Evolutionary conservation across 2,888 invertebrate species (phyloP), one percentile per base, ranked within the genome.

Genomic region (Parnassius orleans): DNA sequence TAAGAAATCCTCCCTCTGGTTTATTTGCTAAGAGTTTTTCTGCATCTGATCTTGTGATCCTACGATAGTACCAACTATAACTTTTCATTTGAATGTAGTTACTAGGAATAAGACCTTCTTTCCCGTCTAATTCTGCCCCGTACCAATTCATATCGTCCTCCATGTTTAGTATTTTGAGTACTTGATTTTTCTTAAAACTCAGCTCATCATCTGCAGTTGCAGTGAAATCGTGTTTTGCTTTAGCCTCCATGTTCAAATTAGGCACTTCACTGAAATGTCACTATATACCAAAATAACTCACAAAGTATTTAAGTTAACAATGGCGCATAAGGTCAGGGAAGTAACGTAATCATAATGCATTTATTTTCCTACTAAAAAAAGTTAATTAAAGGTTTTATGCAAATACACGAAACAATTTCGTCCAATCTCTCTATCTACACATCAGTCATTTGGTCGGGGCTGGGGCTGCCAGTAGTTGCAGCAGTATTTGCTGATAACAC

Each of bases 131-230:
- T 93, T 99, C 99, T 71, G 99, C 99, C 90, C 98, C 96, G 92
- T 97, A 99, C 99, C 99, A 99, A 92, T 99, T 99, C 94, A 98
- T 98, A 92, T 99, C 99, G 91, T 99, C 99, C 93, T 99, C 99
- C 97, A 98, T 99, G 91, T 98, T 99, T 82, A 99, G 93, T 86
- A 99, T 97, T 96, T 99, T 99, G 74, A 99, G 93, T 76, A 98
- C 95, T 91, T 98, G 97, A 84, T 96, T 96, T 93, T 97, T 97
- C 83, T 95, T 95, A 94, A 99, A 99, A 93, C 99, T 99, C 77
- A 99, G 95, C 92, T 99, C 99, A 93, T 99, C 99, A 85, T 98
- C 98, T 82, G 99, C 99, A 79, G 98, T 99, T 76, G 99, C 99
- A 89, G 95, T 96, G 92, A 99, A 99, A 93, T 99, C 99, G 93